Conservation (phyloP, 2,888 invertebrate species). For the Andrena hattorfiana region DNA sequence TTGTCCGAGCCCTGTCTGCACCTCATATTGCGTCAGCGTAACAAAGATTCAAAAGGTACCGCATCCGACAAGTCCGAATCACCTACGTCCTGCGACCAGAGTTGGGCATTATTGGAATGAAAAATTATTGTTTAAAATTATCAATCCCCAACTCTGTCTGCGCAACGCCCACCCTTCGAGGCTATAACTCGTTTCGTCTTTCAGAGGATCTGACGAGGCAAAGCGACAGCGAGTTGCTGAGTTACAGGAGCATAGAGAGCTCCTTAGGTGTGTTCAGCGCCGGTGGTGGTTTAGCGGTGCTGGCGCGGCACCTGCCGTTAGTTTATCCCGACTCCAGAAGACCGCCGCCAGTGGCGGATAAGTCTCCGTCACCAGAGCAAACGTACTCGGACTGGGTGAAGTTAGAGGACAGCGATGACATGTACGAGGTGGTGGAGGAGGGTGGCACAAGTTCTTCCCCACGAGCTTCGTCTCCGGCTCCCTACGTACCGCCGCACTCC, state of each 20-base stretch:
- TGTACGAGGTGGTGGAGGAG: slow-evolving; percentile 88
- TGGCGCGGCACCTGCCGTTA: slow-evolving; percentile 95
- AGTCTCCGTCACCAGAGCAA: slow-evolving; percentile 86
- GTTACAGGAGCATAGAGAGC: slow-evolving; percentile 83
- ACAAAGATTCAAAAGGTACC: slow-evolving; percentile 80
- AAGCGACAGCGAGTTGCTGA: slow-evolving; percentile 76
- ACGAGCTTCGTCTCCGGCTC: slow-evolving; percentile 86
- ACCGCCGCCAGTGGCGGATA: slow-evolving; percentile 87
- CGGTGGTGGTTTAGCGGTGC: slow-evolving; percentile 94
- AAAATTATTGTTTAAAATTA: too few species aligned
- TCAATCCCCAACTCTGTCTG: too few species aligned
- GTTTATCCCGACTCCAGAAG: slow-evolving; percentile 91
- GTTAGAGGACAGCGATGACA: slow-evolving; percentile 87
- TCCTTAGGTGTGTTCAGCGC: slow-evolving; percentile 95
- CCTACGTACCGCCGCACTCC: slow-evolving; percentile 95
- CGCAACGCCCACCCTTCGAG: too few species aligned
- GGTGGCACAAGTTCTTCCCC: slow-evolving; percentile 84
- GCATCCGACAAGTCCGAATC: not conserved
- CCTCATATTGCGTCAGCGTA: slow-evolving; percentile 79
- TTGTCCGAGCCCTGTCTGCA: slow-evolving; percentile 86
- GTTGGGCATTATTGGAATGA: too few species aligned
- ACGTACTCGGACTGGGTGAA: slow-evolving; percentile 88
- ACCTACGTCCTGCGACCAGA: not conserved
- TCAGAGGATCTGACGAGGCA: slow-evolving; percentile 76
- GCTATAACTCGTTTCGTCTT: not conserved